Conservation (phyloP, 2,888 invertebrate species). For the Priocnemis perturbator region DNA sequence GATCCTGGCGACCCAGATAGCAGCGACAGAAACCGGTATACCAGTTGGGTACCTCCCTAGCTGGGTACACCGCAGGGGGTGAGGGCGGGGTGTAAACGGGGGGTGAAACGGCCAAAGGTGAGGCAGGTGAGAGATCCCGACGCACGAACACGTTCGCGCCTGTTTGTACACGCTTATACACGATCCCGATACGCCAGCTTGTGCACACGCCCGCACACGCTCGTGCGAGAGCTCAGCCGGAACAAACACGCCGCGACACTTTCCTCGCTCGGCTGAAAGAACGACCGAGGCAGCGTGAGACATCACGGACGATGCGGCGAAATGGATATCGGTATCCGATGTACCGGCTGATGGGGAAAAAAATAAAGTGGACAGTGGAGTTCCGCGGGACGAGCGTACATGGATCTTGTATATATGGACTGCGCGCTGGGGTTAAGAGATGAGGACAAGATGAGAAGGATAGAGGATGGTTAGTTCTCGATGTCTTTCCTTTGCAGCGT, state of each 20-base stretch:
- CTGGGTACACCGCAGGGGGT: too few relatives aligned
- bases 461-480: too few relatives aligned
- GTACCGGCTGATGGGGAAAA: conserved; percentile 2
- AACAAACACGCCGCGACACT: conserved; percentile 48
- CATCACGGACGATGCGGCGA: conserved; percentile 20
- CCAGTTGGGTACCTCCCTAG: too few relatives aligned
- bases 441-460: too few relatives aligned
- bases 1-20: conserved; percentile 50
- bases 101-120: conserved; percentile 39
- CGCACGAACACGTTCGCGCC: conserved; percentile 13
- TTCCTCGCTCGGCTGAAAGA: conserved; percentile 38
- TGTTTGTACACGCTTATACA: too few relatives aligned
- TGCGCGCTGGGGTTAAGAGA: too few relatives aligned
- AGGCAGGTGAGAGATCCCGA: conserved; percentile 36
- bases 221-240: conserved; percentile 34
- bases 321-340: conserved; percentile 18
- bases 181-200: too few relatives aligned
- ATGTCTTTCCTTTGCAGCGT: too few relatives aligned
- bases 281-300: conserved; percentile 9
- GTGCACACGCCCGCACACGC: too few relatives aligned
- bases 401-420: too few relatives aligned
- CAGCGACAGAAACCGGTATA: conserved; percentile 13
- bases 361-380: too few relatives aligned
- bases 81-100: conserved; percentile 27
- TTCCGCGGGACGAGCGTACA: too few relatives aligned